phyloP scores from a whole-genome alignment of 2,797 vertebrate species.

The Stomatorhinus walkeri region DNA sequence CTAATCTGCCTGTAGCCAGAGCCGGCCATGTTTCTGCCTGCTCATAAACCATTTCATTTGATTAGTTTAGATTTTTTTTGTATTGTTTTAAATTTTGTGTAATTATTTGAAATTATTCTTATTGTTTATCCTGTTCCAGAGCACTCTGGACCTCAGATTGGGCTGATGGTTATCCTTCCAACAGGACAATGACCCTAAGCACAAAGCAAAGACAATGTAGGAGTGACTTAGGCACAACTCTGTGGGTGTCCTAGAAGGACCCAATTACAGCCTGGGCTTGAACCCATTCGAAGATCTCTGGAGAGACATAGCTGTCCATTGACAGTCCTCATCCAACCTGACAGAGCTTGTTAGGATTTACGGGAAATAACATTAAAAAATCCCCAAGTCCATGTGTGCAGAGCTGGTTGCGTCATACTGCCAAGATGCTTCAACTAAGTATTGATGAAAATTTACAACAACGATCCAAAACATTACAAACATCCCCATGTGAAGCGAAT shows the following conservation, averaged over 20 bases:
- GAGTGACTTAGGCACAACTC: background rate
- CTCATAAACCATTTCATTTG: background rate
- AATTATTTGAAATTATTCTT: background rate
- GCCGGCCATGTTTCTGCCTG: background rate
- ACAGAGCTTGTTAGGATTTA: background rate
- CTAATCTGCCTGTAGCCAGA: background rate
- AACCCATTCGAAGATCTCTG: background rate
- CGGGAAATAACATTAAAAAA: background rate
- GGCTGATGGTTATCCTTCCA: background rate
- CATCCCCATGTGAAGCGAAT: background rate
- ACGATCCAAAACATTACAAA: background rate
- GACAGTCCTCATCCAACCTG: background rate
- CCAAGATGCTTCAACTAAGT: background rate
- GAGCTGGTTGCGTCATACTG: background rate
- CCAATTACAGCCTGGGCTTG: background rate
- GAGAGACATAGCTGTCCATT: background rate
- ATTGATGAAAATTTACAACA: background rate
- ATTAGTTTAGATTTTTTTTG: background rate
- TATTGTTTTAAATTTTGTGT: background rate
- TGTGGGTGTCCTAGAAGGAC: background rate
- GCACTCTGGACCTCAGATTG: background rate
- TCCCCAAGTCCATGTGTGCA: background rate
- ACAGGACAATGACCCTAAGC: background rate
- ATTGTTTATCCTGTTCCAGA: background rate
- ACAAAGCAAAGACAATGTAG: background rate